These are phyloP conservation scores for Sphaerodactylus townsendi DNA, from an alignment of 2,113 vertebrate genomes.

Conservation along the genomic window DNA sequence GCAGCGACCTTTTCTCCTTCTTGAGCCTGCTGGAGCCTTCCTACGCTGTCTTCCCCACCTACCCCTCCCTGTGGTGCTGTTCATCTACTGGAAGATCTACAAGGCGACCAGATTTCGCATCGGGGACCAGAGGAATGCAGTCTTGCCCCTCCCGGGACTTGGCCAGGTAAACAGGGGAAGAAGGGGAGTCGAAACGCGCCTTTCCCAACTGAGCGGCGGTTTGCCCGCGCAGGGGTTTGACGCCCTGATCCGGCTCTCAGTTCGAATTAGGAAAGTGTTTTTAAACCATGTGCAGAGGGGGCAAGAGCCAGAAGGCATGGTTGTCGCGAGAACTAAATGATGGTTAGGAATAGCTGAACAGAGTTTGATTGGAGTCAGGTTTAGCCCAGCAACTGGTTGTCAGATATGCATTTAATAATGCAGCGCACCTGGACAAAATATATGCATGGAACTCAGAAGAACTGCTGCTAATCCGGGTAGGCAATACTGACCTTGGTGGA, in stretches of 20 bases:
- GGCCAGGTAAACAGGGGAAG: not conserved
- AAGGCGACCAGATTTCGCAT: constrained; percentile 90
- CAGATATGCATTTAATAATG: not conserved
- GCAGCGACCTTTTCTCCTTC: too few relatives aligned
- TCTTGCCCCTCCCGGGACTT: constrained; percentile 77
- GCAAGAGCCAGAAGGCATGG: not conserved
- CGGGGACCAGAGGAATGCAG: constrained; percentile 83
- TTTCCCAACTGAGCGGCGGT: too few relatives aligned
- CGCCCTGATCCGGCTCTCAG: too few relatives aligned
- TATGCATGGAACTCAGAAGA: too few relatives aligned
- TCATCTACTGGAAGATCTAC: constrained; percentile 98
- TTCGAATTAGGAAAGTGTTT: too few relatives aligned
- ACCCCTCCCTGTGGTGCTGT: constrained; percentile 92
- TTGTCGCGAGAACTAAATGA: too few relatives aligned
- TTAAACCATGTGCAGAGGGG: not conserved
- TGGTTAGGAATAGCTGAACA: not conserved
- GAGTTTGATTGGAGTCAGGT: not conserved
- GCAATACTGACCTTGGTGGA: too few relatives aligned
- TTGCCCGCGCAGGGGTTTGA: too few relatives aligned
- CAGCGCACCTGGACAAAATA: too few relatives aligned
- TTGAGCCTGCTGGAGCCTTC: too few relatives aligned
- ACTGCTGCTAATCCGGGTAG: too few relatives aligned
- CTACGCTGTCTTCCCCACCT: constrained; percentile 93
- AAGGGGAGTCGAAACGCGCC: too few relatives aligned
- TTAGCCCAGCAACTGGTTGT: not conserved